Evolutionary conservation across 2,888 invertebrate genomes (phyloP).

Genomic region (Dryocosmus kuriphilus): DNA sequence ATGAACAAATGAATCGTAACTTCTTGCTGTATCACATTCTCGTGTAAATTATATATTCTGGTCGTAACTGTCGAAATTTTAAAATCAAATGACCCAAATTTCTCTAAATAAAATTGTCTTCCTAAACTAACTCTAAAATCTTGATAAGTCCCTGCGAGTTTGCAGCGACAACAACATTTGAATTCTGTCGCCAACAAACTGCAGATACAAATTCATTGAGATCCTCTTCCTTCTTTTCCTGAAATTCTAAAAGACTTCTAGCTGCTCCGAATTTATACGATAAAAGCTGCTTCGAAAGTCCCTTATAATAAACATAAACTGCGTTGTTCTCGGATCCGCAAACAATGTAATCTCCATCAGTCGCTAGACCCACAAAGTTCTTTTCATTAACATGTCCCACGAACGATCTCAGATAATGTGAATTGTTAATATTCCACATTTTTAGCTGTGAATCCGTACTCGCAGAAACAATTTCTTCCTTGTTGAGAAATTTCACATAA

Average conservation of each 20-base stretch:
- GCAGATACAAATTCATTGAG: constrained; percentile 96
- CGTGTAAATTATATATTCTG: background rate
- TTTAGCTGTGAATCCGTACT: constrained; percentile 95
- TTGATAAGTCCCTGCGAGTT: constrained; percentile 97
- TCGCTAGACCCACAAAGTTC: constrained; percentile 96
- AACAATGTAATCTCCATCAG: constrained; percentile 94
- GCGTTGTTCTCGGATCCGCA: constrained; percentile 98
- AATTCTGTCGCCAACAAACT: constrained; percentile 93
- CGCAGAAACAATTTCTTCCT: constrained; percentile 92
- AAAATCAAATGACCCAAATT: background rate
- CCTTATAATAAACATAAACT: constrained; percentile 94
- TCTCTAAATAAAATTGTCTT: constrained; percentile 3
- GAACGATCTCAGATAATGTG: constrained; percentile 90
- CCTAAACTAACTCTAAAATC: constrained; percentile 87
- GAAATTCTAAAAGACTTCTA: constrained; percentile 85
- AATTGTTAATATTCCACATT: constrained; percentile 91
- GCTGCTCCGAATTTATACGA: constrained; percentile 92
- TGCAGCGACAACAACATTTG: constrained; percentile 92
- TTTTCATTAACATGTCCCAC: constrained; percentile 96
- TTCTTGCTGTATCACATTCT: background rate
- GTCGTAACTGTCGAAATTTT: background rate
- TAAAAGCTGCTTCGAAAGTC: constrained; percentile 90
- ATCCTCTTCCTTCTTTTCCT: constrained; percentile 89
- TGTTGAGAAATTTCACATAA: constrained; percentile 94
- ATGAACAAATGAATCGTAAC: background rate